Evolutionary conservation across 2,113 vertebrate genomes (phyloP), one percentile per base, ranked within the genome.

Genomic region (Dissostichus mawsoni): DNA sequence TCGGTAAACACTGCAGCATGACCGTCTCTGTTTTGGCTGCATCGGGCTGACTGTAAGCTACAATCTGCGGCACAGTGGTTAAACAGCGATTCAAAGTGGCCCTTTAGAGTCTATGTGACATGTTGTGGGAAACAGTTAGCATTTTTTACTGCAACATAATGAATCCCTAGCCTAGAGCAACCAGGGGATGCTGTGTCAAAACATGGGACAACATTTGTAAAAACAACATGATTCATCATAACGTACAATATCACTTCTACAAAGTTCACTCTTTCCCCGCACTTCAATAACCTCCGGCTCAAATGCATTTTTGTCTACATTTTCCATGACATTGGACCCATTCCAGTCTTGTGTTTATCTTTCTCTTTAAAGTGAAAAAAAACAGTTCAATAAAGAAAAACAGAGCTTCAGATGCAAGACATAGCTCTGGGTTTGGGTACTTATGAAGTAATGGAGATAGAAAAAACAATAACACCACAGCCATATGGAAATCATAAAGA

Each of bases 401-500:
- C 57, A 65, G 59, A 71, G 81, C 65, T 23, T 80, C 3, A 23
- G 77, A 87, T 89, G 53, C 50, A 59, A 84, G 82, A 66, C 66
- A 41, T 17, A 68, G 67, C 55, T n/a, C 63, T 67, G 78, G 79
- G 69, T 87, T 76, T 67, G 82, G 86, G 77, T 62, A 81, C 78
- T 84, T 82, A 82, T 88, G 84, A 89, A 89, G 90, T 91, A 93
- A 92, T 87, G 86, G 82, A 91, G 80, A 89, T 74, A 80, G 84
- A 86, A 90, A 91, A 93, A 93, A 91, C 90, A 91, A 92, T 85
- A 92, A 92, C 88, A 90, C 82, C 65, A 80, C 69, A 88, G 72
- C 69, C 95, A 95, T 94, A 93, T 95, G 94, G 94, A 95, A 95
- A 92, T 88, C 92, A 95, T 95, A 93, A 94, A 69, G 73, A 76